These are phyloP conservation scores for Prosopocoilus inquinatus DNA, from an alignment of 2,888 invertebrate genomes.

Conservation along the genomic window DNA sequence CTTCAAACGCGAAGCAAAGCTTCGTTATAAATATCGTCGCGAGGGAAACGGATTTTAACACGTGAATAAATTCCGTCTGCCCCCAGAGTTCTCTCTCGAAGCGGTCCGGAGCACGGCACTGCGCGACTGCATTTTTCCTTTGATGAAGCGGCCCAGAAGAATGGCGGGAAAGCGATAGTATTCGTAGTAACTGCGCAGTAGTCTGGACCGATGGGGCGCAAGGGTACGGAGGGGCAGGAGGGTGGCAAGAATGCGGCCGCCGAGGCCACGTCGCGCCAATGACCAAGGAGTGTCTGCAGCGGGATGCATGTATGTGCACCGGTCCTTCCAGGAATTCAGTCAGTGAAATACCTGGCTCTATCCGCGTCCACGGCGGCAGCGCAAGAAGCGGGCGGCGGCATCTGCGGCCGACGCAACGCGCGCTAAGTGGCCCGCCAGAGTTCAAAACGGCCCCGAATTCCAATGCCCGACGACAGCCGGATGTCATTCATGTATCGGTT, in stretches of 20 bases:
- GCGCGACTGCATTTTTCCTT: slow-evolving; percentile 20
- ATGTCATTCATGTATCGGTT: too few species aligned
- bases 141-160: slow-evolving; percentile 22
- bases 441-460: too few species aligned
- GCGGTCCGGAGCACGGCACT: slow-evolving; percentile 6
- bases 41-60: too few species aligned
- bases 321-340: slow-evolving; percentile 40
- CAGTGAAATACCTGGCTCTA: slow-evolving; percentile 17
- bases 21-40: too few species aligned
- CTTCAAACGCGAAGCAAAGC: too few species aligned
- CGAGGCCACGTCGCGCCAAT: slow-evolving; percentile 42
- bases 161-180: slow-evolving; percentile 33
- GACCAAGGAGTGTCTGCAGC: slow-evolving; percentile 43
- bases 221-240: slow-evolving; percentile 26
- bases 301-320: slow-evolving; percentile 32
- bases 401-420: slow-evolving; percentile 19
- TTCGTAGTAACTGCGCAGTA: slow-evolving; percentile 36
- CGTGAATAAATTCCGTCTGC: slow-evolving; percentile 8
- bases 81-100: not conserved
- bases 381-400: slow-evolving; percentile 27
- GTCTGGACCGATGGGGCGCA: slow-evolving; percentile 20
- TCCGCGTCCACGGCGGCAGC: slow-evolving; percentile 16
- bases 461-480: too few species aligned
- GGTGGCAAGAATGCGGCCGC: slow-evolving; percentile 39
- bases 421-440: too few species aligned